These are phyloP conservation scores for Sebastes dallii DNA, from an alignment of 2,797 vertebrate genomes.

Conservation along the genomic window DNA sequence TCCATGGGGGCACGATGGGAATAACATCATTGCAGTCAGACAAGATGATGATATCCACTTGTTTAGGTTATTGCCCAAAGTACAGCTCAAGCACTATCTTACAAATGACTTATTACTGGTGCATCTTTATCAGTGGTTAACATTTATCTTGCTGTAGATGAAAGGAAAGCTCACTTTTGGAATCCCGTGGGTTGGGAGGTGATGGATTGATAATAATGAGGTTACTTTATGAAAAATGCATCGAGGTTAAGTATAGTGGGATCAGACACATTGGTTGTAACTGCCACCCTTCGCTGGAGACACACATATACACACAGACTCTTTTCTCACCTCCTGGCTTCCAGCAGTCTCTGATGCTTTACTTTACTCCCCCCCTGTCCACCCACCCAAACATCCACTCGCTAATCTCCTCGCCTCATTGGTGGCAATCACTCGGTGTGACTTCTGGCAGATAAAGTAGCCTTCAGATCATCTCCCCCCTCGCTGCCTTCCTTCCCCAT, in stretches of 20 bases:
- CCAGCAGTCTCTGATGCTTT: conserved; percentile 31
- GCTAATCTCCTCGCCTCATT: conserved; percentile 63
- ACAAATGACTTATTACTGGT: conserved; percentile 1
- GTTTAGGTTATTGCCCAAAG: neutral
- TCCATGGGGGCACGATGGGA: neutral
- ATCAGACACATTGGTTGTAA: conserved; percentile 20
- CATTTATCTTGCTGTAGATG: conserved; percentile 33
- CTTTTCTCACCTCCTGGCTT: conserved; percentile 38
- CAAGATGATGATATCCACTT: conserved; percentile 13
- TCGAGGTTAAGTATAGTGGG: conserved; percentile 32
- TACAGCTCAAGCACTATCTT: neutral
- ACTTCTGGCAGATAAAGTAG: conserved; percentile 65
- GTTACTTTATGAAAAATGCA: conserved; percentile 47
- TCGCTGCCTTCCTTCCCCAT: conserved; percentile 23
- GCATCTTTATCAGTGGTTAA: neutral
- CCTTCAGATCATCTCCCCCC: conserved; percentile 55
- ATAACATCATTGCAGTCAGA: neutral
- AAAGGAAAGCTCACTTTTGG: conserved; percentile 30
- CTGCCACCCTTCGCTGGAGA: conserved; percentile 14
- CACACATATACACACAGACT: neutral
- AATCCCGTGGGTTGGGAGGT: neutral
- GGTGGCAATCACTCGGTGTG: conserved; percentile 64
- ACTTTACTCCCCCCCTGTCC: conserved; percentile 25
- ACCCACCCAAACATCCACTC: conserved; percentile 53
- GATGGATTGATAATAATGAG: conserved; percentile 49